phyloP scores from a whole-genome alignment of 2,797 vertebrate genomes.

The Gobio occitaniae region DNA sequence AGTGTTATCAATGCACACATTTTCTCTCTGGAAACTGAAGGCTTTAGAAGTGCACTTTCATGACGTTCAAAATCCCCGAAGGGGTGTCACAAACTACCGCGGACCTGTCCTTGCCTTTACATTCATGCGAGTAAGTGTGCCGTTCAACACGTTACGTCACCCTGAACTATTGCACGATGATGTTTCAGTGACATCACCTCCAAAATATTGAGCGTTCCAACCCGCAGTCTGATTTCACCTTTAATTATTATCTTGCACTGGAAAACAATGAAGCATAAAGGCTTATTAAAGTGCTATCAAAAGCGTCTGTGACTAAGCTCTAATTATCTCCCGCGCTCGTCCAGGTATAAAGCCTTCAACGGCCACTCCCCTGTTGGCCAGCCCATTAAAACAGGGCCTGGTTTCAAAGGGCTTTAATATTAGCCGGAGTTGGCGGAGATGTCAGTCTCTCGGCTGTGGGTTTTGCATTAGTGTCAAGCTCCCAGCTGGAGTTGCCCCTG shows the following conservation, averaged over 20 bases:
- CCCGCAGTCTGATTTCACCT: constrained; percentile 16
- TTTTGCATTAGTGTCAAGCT: constrained; percentile 60
- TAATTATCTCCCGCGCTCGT: constrained; percentile 48
- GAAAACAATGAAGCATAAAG: constrained; percentile 5
- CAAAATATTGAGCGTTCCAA: not conserved
- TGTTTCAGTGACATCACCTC: constrained; percentile 5
- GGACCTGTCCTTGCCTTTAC: not conserved
- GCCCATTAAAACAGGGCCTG: constrained; percentile 53
- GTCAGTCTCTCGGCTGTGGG: constrained; percentile 59
- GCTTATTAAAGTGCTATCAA: constrained; percentile 22
- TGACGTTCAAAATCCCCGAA: constrained; percentile 6
- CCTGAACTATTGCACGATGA: not conserved
- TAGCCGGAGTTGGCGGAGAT: constrained; percentile 52
- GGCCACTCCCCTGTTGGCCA: constrained; percentile 17
- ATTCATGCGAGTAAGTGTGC: not conserved
- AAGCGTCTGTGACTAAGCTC: constrained; percentile 31
- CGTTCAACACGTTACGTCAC: not conserved
- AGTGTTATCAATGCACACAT: not conserved
- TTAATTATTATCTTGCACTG: not conserved
- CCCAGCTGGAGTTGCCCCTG: constrained; percentile 63
- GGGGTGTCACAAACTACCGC: not conserved
- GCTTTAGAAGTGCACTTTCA: not conserved
- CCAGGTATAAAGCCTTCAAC: constrained; percentile 45
- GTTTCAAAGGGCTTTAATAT: constrained; percentile 58
- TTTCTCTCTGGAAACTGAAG: constrained; percentile 6